Evolutionary conservation across 2,113 vertebrate species (phyloP).

Genomic region (Protobothrops flavoviridis): DNA sequence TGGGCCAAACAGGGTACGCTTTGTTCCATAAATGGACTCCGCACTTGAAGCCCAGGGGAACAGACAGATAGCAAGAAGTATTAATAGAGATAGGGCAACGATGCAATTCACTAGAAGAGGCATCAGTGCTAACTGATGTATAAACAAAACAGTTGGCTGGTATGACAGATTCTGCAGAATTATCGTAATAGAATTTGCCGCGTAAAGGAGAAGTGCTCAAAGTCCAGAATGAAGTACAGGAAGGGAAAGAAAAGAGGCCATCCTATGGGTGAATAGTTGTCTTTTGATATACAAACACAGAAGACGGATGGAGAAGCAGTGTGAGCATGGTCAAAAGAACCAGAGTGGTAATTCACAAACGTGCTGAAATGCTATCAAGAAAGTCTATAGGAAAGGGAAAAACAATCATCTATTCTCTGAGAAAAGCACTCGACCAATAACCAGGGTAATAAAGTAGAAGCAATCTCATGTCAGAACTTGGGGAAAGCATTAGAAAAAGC

Average conservation of each 20-base stretch:
- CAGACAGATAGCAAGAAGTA: not conserved
- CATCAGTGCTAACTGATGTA: constrained; percentile 19
- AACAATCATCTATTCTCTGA: not conserved
- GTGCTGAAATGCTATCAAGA: constrained; percentile 13
- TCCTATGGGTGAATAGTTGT: not conserved
- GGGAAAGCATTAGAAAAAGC: constrained; percentile 50
- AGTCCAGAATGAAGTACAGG: constrained; percentile 46
- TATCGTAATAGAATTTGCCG: constrained; percentile 31
- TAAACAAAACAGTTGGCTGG: constrained; percentile 30
- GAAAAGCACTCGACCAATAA: constrained; percentile 19
- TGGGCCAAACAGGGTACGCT: not conserved
- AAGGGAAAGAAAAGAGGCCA: constrained; percentile 22
- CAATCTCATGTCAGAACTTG: constrained; percentile 27
- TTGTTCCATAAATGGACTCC: not conserved
- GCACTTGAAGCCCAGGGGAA: not conserved
- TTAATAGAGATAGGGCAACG: constrained; percentile 29
- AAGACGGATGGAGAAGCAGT: not conserved
- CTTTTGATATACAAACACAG: not conserved
- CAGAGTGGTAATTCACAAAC: constrained; percentile 16
- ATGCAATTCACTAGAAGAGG: constrained; percentile 2
- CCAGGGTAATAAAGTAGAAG: constrained; percentile 32
- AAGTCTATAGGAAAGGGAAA: constrained; percentile 18
- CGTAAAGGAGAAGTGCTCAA: constrained; percentile 28
- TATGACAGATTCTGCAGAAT: constrained; percentile 10
- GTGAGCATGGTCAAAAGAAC: constrained; percentile 26